Evolutionary conservation across 2,888 invertebrate species (phyloP).

Genomic region (Kryphioiulus occultus): DNA sequence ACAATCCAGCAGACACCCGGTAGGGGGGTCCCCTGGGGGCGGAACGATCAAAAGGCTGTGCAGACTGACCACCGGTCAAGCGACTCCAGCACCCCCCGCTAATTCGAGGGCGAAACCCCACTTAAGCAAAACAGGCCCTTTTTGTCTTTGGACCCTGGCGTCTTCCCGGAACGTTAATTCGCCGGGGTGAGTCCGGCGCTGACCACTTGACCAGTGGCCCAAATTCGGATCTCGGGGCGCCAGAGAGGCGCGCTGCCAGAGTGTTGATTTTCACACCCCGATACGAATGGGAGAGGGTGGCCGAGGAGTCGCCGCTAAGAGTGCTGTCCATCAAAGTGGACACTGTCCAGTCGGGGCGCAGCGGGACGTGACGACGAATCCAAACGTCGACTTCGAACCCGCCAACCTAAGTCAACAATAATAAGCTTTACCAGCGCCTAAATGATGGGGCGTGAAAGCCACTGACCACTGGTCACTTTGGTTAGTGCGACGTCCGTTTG

Average conservation of each 20-base stretch:
- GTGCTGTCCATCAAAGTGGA: conserved; percentile 13
- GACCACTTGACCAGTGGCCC: not conserved
- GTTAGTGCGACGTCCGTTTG: too few species aligned
- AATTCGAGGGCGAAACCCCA: not conserved
- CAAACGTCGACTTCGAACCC: too few species aligned
- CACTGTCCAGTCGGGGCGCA: not conserved
- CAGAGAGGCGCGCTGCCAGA: not conserved
- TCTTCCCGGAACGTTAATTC: not conserved
- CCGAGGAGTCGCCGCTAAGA: not conserved
- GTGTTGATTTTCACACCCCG: conserved; percentile 13
- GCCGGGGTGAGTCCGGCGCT: not conserved
- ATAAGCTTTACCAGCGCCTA: too few species aligned
- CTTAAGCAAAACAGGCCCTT: not conserved
- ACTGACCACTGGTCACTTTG: not conserved
- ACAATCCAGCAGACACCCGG: not conserved
- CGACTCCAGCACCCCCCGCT: not conserved
- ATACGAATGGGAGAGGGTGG: not conserved
- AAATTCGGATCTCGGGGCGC: not conserved
- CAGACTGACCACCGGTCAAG: not conserved
- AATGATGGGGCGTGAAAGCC: too few species aligned
- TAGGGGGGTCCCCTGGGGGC: not conserved
- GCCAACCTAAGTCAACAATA: too few species aligned
- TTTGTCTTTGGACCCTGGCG: not conserved
- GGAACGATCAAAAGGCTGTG: not conserved
- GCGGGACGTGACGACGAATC: not conserved